phyloP scores from a whole-genome alignment of 2,113 vertebrate species.

The Alethe castanea region DNA sequence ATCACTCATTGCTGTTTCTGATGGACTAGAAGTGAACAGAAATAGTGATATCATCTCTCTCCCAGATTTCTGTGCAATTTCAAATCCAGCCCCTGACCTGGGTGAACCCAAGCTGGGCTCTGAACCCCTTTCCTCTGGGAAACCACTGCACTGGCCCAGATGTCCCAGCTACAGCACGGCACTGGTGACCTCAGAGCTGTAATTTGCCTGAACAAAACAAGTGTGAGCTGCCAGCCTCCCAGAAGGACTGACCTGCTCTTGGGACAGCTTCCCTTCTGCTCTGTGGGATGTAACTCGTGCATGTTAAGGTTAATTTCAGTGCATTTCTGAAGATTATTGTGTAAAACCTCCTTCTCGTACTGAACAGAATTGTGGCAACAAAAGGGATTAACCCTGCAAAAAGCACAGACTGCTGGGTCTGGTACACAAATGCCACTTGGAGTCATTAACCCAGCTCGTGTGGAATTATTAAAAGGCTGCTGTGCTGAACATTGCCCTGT shows the following conservation, averaged over 20 bases:
- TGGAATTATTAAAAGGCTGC: neutral
- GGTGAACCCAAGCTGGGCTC: neutral
- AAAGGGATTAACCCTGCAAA: neutral
- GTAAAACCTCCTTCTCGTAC: neutral
- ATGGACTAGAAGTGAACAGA: neutral
- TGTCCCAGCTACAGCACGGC: accelerated
- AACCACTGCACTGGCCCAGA: neutral
- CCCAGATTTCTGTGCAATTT: neutral
- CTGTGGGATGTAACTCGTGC: neutral
- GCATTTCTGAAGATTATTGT: neutral
- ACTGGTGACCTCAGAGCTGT: neutral
- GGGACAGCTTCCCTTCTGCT: neutral
- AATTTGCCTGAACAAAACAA: neutral
- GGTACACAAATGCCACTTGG: neutral
- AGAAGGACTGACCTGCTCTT: neutral
- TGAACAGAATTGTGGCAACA: neutral
- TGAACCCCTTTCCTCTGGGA: neutral
- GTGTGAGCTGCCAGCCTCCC: neutral
- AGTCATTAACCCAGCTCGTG: neutral
- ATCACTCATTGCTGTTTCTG: neutral
- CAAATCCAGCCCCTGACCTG: neutral
- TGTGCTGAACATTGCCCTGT: accelerated
- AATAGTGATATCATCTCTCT: neutral
- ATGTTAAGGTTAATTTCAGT: neutral
- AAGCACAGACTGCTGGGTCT: neutral